Evolutionary conservation across 2,113 vertebrate species (phyloP), one percentile per base, ranked within the genome.

Genomic region (Anser cygnoides): DNA sequence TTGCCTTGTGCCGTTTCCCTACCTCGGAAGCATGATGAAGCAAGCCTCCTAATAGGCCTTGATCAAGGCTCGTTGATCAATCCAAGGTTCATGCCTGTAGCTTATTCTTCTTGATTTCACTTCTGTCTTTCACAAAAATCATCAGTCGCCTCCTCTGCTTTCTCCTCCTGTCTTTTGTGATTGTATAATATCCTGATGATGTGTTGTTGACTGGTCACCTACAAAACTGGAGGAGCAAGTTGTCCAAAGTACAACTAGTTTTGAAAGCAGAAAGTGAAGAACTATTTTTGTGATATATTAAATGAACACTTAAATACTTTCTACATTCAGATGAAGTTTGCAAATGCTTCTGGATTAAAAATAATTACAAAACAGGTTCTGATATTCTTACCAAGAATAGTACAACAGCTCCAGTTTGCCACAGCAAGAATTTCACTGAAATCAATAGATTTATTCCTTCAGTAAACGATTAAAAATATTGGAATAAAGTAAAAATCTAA

Each of bases 91-190:
- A 67, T 96, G 85, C 75, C 61, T 93, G 63, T 14, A 57, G 90
- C 65, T 96, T 93, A 39, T 85, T 86, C 63, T 35, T 91, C 93
- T 49, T 95, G 90, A 86, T 97, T 92, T 96, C 43, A 44, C 61
- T 77, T 57, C 88, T 61, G 83, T 35, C 43, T 89, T 93, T 93
- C 85, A 81, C 79, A 72, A 88, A 84, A 74, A 84, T 79, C 87
- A 95, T 94, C 66, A 26, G 43, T 95, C 72, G 80, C 61, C 57
- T 77, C 31, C 50, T 93, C 52, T 83, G 37, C 82, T 84, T 77
- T 75, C 61, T 84, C 46, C 55, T 82, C 41, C 58, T 84, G 73
- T 49, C 37, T 94, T 77, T 83, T 68, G 70, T 93, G 85, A 90
- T 94, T 93, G 59, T 49, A 49, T 44, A 63, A 77, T 54, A 72